Evolutionary conservation across 1,140 invertebrate species (phyloP).

Genomic region (Zaprionus tsacasi): DNA sequence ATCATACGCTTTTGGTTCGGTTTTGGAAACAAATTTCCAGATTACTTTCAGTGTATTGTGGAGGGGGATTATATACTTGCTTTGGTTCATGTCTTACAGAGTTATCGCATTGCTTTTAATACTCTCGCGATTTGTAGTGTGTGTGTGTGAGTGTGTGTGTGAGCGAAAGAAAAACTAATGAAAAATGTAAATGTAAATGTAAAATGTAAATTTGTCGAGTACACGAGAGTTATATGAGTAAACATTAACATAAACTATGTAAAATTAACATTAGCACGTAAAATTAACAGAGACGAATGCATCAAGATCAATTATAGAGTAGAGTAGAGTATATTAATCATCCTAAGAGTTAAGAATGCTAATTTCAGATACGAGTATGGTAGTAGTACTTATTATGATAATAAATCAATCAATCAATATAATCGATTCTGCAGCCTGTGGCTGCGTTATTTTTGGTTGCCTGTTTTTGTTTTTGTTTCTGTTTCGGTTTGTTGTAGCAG

Average conservation of each 20-base stretch:
- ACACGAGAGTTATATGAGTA: constrained; percentile 15
- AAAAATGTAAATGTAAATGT: constrained; percentile 4
- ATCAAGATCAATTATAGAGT: constrained; percentile 34
- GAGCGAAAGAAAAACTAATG: constrained; percentile 15
- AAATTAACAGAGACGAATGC: constrained; percentile 48
- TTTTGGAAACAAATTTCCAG: background rate
- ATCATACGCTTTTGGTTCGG: background rate
- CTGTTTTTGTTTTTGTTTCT: constrained; percentile 24
- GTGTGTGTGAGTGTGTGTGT: constrained; percentile 25
- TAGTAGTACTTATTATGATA: background rate
- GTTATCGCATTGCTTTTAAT: constrained; percentile 15
- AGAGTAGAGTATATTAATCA: background rate
- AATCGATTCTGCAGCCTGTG: constrained; percentile 40
- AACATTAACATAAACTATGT: constrained; percentile 46
- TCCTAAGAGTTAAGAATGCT: constrained; percentile 48
- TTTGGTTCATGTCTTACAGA: constrained; percentile 69
- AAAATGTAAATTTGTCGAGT: background rate
- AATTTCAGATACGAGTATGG: constrained; percentile 31
- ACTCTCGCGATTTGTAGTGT: constrained; percentile 21
- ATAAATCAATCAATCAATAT: constrained; percentile 50
- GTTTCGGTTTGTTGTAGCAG: constrained; percentile 21
- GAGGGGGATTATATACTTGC: constrained; percentile 58
- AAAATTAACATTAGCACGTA: constrained; percentile 51
- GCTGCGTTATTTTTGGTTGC: constrained; percentile 67
- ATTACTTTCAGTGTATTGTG: constrained; percentile 16